Evolutionary conservation across 2,797 vertebrate species (phyloP).

Genomic region (Calcarius lapponicus): DNA sequence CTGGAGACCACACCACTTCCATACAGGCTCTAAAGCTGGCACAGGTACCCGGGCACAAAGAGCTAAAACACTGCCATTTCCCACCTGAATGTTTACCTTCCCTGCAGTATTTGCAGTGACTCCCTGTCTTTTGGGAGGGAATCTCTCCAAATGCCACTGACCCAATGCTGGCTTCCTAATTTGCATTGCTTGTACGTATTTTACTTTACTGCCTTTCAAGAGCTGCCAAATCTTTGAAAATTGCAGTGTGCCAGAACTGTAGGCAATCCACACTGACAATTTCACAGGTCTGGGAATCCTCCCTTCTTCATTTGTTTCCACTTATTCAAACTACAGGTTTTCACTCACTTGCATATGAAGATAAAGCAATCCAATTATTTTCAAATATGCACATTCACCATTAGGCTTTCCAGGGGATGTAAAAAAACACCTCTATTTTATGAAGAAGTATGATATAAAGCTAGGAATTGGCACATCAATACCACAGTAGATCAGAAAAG

Average conservation of each 20-base stretch:
- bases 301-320: neutral
- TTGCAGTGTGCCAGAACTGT: neutral
- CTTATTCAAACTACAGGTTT: slow-evolving; percentile 14
- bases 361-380: neutral
- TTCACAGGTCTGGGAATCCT: slow-evolving; percentile 22
- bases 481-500: neutral
- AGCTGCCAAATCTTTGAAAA: neutral
- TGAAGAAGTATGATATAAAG: neutral
- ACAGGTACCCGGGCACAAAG: neutral
- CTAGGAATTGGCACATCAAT: neutral
- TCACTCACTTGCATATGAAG: neutral
- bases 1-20: neutral
- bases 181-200: neutral
- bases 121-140: neutral
- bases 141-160: slow-evolving; percentile 2
- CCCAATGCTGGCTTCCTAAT: neutral
- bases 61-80: neutral
- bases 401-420: neutral
- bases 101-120: neutral
- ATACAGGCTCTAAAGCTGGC: neutral
- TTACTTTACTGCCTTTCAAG: neutral
- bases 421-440: neutral
- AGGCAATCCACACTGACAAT: slow-evolving; percentile 1
- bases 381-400: neutral
- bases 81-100: neutral